Evolutionary conservation across 2,888 invertebrate genomes (phyloP), one percentile per base, ranked within the genome.

Genomic region (Autographa pulchrina): DNA sequence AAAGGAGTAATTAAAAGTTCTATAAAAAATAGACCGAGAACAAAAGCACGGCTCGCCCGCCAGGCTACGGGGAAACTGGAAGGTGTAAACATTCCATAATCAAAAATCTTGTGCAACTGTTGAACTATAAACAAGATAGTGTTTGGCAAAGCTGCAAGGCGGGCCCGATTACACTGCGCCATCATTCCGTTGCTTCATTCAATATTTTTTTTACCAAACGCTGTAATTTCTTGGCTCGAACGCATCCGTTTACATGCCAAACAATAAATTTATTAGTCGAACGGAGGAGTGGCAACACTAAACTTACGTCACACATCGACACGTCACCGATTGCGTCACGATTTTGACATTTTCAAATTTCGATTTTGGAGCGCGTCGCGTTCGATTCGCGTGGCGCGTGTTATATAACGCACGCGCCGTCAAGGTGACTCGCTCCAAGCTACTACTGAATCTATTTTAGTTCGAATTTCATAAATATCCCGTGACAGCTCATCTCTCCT

Each of bases 161-260:
- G 89, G 86, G 87, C 90, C 90, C 91, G 93, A 94, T 94, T 90
- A 92, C 89, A 91, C 90, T 92, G 93, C 92, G 92, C 93, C 93
- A 93, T 93, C 94, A 93, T 93, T 92, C 92, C 92, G 88, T 83
- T 89, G 88, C 90, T 94, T 95, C 95, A 95, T 96, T 96, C 96
- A 96, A 95, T 95, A 94, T 94, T 94, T 95, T 95, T 94, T 94
- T 94, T 93, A 90, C 93, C 93, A 93, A 95, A 95, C 94, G 89
- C 91, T 93, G 94, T 94, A 94, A 94, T 95, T 96, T 96, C 95
- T 95, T 96, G 95, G 96, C 95, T 94, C 95, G 91, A 94, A 95
- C 95, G 93, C 95, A 94, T 95, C 94, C 94, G 96, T 94, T 94
- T 95, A 95, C 95, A 95, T 95, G 96, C 96, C 96, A 96, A 95